phyloP scores from a whole-genome alignment of 2,888 invertebrate genomes.

The Serripes groenlandicus region DNA sequence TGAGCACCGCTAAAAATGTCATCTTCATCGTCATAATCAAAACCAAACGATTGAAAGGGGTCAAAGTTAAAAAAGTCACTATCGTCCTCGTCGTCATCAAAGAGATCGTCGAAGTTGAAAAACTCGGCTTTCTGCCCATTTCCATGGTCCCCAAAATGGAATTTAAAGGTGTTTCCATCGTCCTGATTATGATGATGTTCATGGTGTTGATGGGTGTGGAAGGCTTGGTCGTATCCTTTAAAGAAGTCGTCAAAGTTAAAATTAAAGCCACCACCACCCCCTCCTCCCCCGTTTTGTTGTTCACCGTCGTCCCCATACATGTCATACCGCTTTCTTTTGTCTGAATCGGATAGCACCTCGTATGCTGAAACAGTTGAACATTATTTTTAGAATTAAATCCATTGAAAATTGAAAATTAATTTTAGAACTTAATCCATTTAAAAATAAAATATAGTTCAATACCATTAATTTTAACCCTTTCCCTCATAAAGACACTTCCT shows the following conservation, averaged over 20 bases:
- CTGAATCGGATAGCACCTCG: constrained; percentile 86
- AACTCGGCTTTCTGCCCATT: constrained; percentile 69
- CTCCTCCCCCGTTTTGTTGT: constrained; percentile 70
- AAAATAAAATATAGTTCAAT: too few relatives aligned
- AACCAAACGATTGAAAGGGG: constrained; percentile 82
- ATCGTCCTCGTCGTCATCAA: constrained; percentile 78
- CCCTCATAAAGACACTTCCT: background rate
- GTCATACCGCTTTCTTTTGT: constrained; percentile 87
- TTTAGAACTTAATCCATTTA: too few relatives aligned
- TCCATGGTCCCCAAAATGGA: constrained; percentile 68
- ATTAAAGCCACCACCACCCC: constrained; percentile 71
- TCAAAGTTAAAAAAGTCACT: constrained; percentile 84
- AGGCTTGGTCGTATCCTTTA: constrained; percentile 82
- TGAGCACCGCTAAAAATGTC: constrained; percentile 63
- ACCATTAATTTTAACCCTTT: background rate
- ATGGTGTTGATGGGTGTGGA: constrained; percentile 71
- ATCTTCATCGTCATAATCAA: constrained; percentile 67
- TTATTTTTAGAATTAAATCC: too few relatives aligned
- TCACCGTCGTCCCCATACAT: constrained; percentile 85
- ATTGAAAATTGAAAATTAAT: too few relatives aligned
- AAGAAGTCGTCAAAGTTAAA: constrained; percentile 87
- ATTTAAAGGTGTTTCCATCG: constrained; percentile 64
- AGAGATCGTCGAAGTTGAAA: constrained; percentile 85
- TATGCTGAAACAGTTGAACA: constrained; percentile 86
- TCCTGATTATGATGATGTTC: constrained; percentile 59